Conservation (phyloP, 2,113 vertebrate genomes). For the Chaenogobius annularis region DNA sequence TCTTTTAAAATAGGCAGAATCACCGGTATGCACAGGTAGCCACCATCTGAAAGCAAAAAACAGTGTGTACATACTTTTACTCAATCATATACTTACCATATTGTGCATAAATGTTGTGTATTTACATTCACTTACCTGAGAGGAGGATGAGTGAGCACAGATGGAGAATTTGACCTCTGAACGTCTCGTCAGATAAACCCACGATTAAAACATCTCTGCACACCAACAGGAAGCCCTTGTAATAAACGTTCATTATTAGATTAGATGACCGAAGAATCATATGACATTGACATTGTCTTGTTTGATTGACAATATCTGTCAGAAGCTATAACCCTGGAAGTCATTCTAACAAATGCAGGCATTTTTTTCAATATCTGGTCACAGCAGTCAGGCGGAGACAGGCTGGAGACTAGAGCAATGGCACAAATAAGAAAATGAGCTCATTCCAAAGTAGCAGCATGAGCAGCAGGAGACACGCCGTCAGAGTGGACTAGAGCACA, state of each 20-base stretch:
- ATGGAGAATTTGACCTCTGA: conserved; percentile 81
- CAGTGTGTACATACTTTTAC: neutral
- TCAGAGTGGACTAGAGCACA: conserved; percentile 30
- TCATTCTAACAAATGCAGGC: conserved; percentile 1
- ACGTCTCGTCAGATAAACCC: conserved; percentile 78
- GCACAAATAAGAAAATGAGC: conserved; percentile 30
- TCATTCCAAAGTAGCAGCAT: conserved; percentile 1
- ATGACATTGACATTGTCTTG: neutral
- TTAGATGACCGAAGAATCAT: conserved; percentile 8
- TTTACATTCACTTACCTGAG: conserved; percentile 74
- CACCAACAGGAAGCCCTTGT: conserved; percentile 82
- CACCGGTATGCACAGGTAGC: conserved; percentile 77
- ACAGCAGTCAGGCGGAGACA: conserved; percentile 28
- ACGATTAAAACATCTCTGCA: conserved; percentile 85
- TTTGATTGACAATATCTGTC: neutral
- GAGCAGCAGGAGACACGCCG: conserved; percentile 20
- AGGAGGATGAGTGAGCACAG: conserved; percentile 77
- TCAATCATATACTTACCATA: neutral
- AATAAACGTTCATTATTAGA: neutral
- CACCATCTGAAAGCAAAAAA: conserved; percentile 74
- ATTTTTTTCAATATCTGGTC: conserved; percentile 28
- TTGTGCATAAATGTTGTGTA: neutral
- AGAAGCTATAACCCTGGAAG: neutral
- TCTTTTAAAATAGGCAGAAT: conserved; percentile 84
- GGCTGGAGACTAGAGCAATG: conserved; percentile 25